Base-by-base conservation (phyloP, 2,888 invertebrate genomes). In the Chromoteleia sp. region DNA sequence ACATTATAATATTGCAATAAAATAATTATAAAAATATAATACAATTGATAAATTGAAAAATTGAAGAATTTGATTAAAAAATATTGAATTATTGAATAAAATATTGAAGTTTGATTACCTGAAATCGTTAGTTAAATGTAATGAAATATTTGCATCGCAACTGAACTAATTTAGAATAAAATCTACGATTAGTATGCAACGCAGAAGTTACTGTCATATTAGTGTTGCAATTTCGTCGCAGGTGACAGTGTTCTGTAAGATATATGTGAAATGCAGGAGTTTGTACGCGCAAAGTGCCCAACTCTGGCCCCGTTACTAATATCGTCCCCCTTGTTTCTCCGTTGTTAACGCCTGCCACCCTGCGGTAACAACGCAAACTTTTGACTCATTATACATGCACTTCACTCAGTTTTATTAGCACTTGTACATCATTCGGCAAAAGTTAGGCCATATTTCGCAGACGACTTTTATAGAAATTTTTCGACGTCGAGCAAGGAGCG, bases 221-320 rank as follows among this genome's bases (percentile, higher is more conserved):
- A 59, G 68, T 61, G 76, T 76, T 68, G 68, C 68, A 76, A 76
- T 68, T 76, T 76, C 68, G 76, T 76, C 59, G 68, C 75, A 75
- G 76, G 76, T 76, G 68, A 76, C 76, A 76, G 67, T 68, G 59
- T 76, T 76, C 61, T 68, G 61, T 68, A 76, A 76, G 76, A 76
- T 76, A 76, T 76, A 76, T 76, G 52, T 45, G 68, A 76, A 76
- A 68, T 68, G 61, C 30, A 45, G 36, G 59, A 76, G 76, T 76
- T 68, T 76, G 61, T 54, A 33, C 45, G 54, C 59, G 67, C 45
- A 61, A 76, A 76, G 76, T 76, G 54, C 65, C 68, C 43, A 76
- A 76, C 59, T 76, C 68, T 19, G 54, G 61, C 19, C 45, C 59
- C 33, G 61, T 36, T 59, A 54, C 68, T 61, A 76, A 76, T 76